phyloP scores from a whole-genome alignment of 1,140 invertebrate species.

The Drosophila lacteicornis region DNA sequence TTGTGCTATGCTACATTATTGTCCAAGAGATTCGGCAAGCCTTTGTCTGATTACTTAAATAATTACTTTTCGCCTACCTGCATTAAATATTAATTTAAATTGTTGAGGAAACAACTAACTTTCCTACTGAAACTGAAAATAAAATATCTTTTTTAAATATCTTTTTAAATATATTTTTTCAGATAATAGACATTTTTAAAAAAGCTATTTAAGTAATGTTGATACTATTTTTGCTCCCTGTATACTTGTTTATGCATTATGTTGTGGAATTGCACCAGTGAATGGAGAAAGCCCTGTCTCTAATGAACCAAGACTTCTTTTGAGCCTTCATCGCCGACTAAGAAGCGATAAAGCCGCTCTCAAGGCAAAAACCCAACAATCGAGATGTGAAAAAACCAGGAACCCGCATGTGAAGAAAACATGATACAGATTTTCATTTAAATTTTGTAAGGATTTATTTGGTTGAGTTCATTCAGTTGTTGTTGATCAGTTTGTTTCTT shows the following conservation, averaged over 20 bases:
- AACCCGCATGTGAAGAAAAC: conserved; percentile 2
- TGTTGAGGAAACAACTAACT: too few species aligned
- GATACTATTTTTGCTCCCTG: background rate
- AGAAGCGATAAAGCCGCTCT: background rate
- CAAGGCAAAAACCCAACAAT: conserved; percentile 4
- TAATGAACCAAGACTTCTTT: conserved; percentile 17
- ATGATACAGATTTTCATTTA: conserved; percentile 50
- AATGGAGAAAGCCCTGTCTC: conserved; percentile 21
- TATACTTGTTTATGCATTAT: conserved; percentile 35
- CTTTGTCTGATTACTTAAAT: too few species aligned
- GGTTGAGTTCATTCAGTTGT: conserved; percentile 55
- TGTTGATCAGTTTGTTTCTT: conserved; percentile 61
- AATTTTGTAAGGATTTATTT: conserved; percentile 75
- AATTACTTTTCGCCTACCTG: background rate
- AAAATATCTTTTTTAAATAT: too few species aligned
- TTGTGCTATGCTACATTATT: too few species aligned
- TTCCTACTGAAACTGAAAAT: too few species aligned
- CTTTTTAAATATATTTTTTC: too few species aligned
- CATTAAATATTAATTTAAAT: too few species aligned
- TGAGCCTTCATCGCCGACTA: background rate
- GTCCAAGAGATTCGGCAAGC: too few species aligned
- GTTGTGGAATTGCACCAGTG: conserved; percentile 43
- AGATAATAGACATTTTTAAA: too few species aligned
- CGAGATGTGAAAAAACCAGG: background rate
- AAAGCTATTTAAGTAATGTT: too few species aligned